A percentile compares a stretch with the other conserved stretches of the same genome.
Conservation (phyloP, 2,113 vertebrate genomes). For the Onychostruthus taczanowskii region DNA sequence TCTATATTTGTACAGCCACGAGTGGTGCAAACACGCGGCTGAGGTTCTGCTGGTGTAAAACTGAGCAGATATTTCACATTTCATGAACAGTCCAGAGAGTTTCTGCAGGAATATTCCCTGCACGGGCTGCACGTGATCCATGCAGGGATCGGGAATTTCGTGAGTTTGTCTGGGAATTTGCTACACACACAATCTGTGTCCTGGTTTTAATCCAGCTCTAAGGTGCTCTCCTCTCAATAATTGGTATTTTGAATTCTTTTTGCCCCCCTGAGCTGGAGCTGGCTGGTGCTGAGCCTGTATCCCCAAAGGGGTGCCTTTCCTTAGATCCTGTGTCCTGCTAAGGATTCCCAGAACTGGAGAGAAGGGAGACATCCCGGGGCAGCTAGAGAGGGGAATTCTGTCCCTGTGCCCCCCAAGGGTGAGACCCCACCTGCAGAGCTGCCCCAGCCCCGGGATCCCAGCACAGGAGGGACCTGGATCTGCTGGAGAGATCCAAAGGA, state of each 20-base stretch:
- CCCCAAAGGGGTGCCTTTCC: rapidly evolving
- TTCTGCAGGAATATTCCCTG: not conserved
- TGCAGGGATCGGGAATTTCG: rapidly evolving
- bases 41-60: not conserved
- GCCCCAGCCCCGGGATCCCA: not conserved
- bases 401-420: not conserved
- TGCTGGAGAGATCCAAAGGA: not conserved
- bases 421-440: not conserved
- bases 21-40: not conserved
- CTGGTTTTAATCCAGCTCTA: not conserved
- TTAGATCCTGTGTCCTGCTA: rapidly evolving
- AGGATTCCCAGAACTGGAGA: not conserved
- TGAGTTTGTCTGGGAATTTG: not conserved
- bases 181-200: rapidly evolving
- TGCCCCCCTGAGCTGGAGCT: not conserved
- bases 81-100: not conserved
- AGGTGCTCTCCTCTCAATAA: not conserved
- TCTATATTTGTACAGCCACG: not conserved
- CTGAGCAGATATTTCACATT: not conserved
- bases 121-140: rapidly evolving
- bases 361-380: not conserved
- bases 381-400: not conserved
- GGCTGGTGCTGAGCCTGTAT: not conserved
- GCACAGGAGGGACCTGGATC: not conserved
- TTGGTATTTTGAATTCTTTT: not conserved